Conservation (phyloP, 2,797 vertebrate genomes). For the Scyliorhinus canicula region DNA sequence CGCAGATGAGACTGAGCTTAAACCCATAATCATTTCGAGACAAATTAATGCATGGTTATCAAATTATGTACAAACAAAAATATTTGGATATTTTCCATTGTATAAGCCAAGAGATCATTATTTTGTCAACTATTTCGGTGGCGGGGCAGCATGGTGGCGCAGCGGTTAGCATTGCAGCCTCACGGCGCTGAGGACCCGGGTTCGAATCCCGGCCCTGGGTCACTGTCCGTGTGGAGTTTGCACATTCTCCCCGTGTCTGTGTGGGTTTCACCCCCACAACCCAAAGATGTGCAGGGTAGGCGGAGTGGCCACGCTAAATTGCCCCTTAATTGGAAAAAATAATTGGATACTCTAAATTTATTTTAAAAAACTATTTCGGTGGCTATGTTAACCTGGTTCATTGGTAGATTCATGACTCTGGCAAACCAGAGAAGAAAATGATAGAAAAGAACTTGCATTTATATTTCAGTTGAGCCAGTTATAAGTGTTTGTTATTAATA, state of each 20-base stretch:
- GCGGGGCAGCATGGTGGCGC: too few relatives aligned
- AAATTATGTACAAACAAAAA: background rate
- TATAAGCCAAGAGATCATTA: background rate
- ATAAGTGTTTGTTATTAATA: background rate
- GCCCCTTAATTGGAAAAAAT: too few relatives aligned
- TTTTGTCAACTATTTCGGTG: background rate
- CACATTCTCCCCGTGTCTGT: too few relatives aligned
- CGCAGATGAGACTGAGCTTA: background rate
- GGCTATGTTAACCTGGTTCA: background rate
- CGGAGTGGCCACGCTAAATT: too few relatives aligned
- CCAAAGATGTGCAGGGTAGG: too few relatives aligned
- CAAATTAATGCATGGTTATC: background rate
- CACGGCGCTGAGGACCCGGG: too few relatives aligned
- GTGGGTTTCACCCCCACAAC: too few relatives aligned
- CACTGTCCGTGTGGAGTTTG: too few relatives aligned
- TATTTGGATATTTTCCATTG: background rate
- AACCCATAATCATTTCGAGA: background rate
- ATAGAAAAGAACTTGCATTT: background rate
- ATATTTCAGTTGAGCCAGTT: background rate
- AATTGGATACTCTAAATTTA: too few relatives aligned
- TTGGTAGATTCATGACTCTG: background rate
- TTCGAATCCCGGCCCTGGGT: too few relatives aligned
- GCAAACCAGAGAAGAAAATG: background rate
- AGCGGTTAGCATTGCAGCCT: too few relatives aligned
- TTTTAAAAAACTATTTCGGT: background rate